A percentile compares a stretch with the other conserved stretches of the same genome.
These are phyloP conservation scores for Premnoplex brunnescens DNA, from an alignment of 2,797 vertebrate species.

Conservation along the genomic window DNA sequence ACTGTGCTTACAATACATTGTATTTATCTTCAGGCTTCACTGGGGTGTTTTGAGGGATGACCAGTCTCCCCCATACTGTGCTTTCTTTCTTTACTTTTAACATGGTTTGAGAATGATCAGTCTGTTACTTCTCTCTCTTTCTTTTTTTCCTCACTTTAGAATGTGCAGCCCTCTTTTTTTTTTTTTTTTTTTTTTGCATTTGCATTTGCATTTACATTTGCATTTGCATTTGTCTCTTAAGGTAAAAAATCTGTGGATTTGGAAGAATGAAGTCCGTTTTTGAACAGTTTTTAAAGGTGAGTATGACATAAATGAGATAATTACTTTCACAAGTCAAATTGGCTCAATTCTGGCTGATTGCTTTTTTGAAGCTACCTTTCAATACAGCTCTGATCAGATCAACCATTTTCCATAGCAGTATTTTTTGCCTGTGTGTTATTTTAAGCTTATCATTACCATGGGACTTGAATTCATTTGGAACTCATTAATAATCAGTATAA, in stretches of 20 bases:
- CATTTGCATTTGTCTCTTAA: neutral
- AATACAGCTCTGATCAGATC: constrained; percentile 14
- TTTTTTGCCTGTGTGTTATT: constrained; percentile 48
- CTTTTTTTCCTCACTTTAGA: neutral
- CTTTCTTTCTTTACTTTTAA: neutral
- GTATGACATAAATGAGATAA: neutral
- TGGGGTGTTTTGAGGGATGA: neutral
- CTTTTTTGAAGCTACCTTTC: constrained; percentile 13
- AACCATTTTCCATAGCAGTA: neutral
- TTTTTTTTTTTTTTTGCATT: neutral
- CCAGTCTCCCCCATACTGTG: accelerated
- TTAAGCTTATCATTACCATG: constrained; percentile 44
- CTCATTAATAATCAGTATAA: constrained; percentile 55
- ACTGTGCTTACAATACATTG: neutral
- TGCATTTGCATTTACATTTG: neutral
- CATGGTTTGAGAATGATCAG: neutral
- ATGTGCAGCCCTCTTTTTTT: neutral
- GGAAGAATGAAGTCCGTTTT: neutral
- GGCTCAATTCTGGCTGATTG: neutral
- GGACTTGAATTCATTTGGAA: constrained; percentile 50
- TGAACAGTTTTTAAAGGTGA: neutral
- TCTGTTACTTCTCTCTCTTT: neutral
- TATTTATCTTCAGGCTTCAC: neutral
- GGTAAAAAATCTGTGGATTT: neutral
- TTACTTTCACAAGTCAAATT: neutral